Conservation (phyloP, 2,113 vertebrate species). For the Neolamprologus fasciatus region DNA sequence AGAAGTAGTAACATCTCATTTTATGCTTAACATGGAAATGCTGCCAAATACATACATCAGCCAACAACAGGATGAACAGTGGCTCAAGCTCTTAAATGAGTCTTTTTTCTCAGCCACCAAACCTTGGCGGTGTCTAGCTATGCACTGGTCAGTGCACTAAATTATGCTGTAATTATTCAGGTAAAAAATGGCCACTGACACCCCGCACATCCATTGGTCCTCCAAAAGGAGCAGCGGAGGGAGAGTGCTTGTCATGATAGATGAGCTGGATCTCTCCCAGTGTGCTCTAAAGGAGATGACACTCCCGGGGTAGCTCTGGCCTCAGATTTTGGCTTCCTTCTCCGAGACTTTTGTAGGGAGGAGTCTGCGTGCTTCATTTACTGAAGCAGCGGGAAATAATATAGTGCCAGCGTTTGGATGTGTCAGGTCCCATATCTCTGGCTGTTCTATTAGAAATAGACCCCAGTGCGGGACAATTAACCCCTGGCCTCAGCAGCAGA, state of each 20-base stretch:
- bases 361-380: constrained; percentile 58
- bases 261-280: constrained; percentile 29
- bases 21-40: background rate
- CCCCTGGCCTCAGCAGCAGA: constrained; percentile 53
- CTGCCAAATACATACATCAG: background rate
- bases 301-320: constrained; percentile 22
- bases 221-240: background rate
- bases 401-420: constrained; percentile 50
- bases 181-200: constrained; percentile 46
- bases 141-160: constrained; percentile 30
- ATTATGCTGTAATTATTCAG: constrained; percentile 65
- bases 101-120: background rate
- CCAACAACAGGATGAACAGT: background rate
- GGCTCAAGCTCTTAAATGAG: background rate
- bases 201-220: constrained; percentile 3
- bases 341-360: constrained; percentile 32
- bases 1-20: background rate
- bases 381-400: constrained; percentile 57
- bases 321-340: background rate
- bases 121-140: constrained; percentile 4
- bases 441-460: constrained; percentile 67
- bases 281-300: constrained; percentile 35
- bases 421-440: constrained; percentile 62
- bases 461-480: constrained; percentile 65
- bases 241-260: constrained; percentile 27